phyloP scores from a whole-genome alignment of 2,888 invertebrate species.

The Lingula anatina region DNA sequence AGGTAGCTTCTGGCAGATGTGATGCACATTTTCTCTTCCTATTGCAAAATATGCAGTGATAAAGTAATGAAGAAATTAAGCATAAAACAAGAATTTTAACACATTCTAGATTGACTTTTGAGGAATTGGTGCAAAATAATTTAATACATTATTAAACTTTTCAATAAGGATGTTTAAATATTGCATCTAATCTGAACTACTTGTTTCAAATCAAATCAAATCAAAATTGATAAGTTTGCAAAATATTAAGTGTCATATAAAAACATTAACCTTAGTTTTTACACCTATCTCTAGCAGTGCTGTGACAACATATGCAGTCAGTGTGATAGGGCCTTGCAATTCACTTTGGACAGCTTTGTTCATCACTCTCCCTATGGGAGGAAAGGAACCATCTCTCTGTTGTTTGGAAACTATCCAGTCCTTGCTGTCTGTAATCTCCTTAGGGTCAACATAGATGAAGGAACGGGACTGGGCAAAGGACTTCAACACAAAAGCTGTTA shows the following conservation, averaged over 20 bases:
- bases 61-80: too few relatives aligned
- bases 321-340: conserved; percentile 63
- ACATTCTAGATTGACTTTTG: too few relatives aligned
- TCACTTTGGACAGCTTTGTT: conserved; percentile 67
- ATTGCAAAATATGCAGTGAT: too few relatives aligned
- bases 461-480: conserved; percentile 66
- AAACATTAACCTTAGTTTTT: background rate
- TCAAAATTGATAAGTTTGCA: too few relatives aligned
- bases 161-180: too few relatives aligned
- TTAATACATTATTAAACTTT: too few relatives aligned
- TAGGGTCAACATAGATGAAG: conserved; percentile 66
- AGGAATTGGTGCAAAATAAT: too few relatives aligned
- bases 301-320: conserved; percentile 73
- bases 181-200: too few relatives aligned
- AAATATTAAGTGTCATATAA: too few relatives aligned
- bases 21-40: too few relatives aligned
- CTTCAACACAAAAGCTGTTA: conserved; percentile 76
- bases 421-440: conserved; percentile 64
- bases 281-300: conserved; percentile 63
- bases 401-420: conserved; percentile 71
- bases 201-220: too few relatives aligned
- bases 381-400: conserved; percentile 68
- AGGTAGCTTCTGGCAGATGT: background rate
- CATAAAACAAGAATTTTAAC: too few relatives aligned
- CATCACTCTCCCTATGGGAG: conserved; percentile 63